A percentile compares a stretch with the other conserved stretches of the same genome.
Evolutionary conservation across 2,113 vertebrate species (phyloP).

Genomic region (Forbesichthys agassizii): DNA sequence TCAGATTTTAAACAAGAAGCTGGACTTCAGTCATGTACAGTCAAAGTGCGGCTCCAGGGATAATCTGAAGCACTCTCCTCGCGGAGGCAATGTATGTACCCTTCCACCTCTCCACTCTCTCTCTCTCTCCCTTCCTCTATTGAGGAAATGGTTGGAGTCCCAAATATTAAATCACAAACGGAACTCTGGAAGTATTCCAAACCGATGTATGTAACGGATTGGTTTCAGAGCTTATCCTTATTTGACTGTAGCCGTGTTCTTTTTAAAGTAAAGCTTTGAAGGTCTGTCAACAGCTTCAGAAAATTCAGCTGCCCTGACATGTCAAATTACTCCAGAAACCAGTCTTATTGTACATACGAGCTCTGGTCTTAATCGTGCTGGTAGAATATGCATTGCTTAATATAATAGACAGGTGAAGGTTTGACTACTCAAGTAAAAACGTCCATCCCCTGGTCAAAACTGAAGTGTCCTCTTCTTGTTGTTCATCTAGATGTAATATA

Average conservation of each 20-base stretch:
- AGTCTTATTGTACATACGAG: too few species aligned
- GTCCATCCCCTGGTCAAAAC: background rate
- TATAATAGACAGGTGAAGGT: background rate
- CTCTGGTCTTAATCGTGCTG: too few species aligned
- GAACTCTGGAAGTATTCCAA: too few species aligned
- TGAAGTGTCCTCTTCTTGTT: constrained; percentile 47
- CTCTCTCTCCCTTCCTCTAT: constrained; percentile 2
- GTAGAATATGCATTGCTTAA: too few species aligned
- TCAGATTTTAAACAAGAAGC: constrained; percentile 95
- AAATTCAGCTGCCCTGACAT: background rate
- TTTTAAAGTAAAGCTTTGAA: background rate
- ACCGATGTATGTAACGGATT: too few species aligned
- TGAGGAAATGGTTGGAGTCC: constrained; percentile 5
- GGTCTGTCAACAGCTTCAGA: background rate
- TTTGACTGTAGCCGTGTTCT: background rate
- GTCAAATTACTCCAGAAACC: too few species aligned
- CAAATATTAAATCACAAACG: too few species aligned
- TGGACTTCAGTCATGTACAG: constrained; percentile 87
- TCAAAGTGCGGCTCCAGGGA: constrained; percentile 93
- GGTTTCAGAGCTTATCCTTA: background rate
- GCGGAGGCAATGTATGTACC: constrained; percentile 90
- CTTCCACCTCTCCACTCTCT: constrained; percentile 3
- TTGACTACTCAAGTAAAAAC: background rate
- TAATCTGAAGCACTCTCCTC: constrained; percentile 88
- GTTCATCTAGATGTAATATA: constrained; percentile 24